These are phyloP conservation scores for Paramisgurnus dabryanus DNA, from an alignment of 2,113 vertebrate genomes.

Conservation along the genomic window DNA sequence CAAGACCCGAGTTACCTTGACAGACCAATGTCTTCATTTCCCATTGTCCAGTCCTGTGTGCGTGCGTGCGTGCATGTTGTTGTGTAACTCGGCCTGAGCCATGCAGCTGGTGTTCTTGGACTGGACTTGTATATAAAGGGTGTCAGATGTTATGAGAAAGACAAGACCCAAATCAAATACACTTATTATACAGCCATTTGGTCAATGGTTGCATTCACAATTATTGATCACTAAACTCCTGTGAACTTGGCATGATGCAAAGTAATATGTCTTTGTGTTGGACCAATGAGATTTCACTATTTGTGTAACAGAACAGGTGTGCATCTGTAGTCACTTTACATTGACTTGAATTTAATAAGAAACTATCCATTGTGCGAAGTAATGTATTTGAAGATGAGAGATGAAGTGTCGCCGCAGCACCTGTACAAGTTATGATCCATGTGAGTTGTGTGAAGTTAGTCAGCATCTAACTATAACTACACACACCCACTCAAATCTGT, in stretches of 20 bases:
- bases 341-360: too few species aligned
- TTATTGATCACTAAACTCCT: too few species aligned
- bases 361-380: neutral
- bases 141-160: neutral
- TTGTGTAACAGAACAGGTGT: too few species aligned
- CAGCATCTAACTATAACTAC: neutral
- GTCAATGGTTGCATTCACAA: too few species aligned
- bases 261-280: too few species aligned
- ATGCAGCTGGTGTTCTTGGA: slow-evolving; percentile 11
- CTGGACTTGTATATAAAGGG: neutral
- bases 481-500: neutral
- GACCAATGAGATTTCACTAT: too few species aligned
- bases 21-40: slow-evolving; percentile 27
- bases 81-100: neutral
- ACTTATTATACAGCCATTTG: too few species aligned
- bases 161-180: too few species aligned
- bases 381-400: neutral
- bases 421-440: neutral
- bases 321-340: too few species aligned
- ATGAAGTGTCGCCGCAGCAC: neutral
- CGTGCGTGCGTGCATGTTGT: neutral
- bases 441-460: neutral
- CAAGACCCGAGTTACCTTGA: neutral
- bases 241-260: too few species aligned
- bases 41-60: neutral